These are phyloP conservation scores for Nephrocerus scutellatus DNA, from an alignment of 2,888 invertebrate genomes.

Conservation along the genomic window DNA sequence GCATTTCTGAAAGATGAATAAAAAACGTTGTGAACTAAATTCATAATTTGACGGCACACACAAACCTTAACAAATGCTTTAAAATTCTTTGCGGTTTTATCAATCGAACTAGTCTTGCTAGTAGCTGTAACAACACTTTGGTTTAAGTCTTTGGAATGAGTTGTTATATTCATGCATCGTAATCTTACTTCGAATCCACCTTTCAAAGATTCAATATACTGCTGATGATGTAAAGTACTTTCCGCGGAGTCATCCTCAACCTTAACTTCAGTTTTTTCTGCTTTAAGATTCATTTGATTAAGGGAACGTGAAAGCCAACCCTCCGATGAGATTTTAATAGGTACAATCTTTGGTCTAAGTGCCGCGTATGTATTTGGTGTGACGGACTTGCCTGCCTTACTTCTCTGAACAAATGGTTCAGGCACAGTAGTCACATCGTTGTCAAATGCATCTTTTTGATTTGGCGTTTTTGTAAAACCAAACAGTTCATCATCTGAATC, in stretches of 20 bases:
- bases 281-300: constrained; percentile 26
- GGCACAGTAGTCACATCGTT: too few relatives aligned
- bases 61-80: constrained; percentile 43
- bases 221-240: too few relatives aligned
- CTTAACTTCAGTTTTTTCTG: constrained; percentile 13
- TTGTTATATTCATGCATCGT: constrained; percentile 25
- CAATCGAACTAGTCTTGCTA: constrained; percentile 12
- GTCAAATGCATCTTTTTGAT: not conserved
- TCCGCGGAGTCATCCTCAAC: constrained; percentile 14
- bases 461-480: constrained; percentile 21
- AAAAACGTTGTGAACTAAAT: not conserved
- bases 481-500: constrained; percentile 27
- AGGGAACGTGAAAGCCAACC: constrained; percentile 39
- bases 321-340: constrained; percentile 26
- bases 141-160: constrained; percentile 16
- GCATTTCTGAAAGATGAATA: constrained; percentile 25
- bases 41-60: not conserved
- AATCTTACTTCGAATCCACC: constrained; percentile 35
- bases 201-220: constrained; percentile 35
- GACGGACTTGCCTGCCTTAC: too few relatives aligned
- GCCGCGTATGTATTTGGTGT: too few relatives aligned
- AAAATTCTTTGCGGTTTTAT: constrained; percentile 33
- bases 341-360: constrained; percentile 26
- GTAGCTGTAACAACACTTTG: constrained; percentile 3
- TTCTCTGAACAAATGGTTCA: too few relatives aligned